Base-by-base conservation (phyloP, 2,113 vertebrate species). In the Hydrochoerus hydrochaeris region DNA sequence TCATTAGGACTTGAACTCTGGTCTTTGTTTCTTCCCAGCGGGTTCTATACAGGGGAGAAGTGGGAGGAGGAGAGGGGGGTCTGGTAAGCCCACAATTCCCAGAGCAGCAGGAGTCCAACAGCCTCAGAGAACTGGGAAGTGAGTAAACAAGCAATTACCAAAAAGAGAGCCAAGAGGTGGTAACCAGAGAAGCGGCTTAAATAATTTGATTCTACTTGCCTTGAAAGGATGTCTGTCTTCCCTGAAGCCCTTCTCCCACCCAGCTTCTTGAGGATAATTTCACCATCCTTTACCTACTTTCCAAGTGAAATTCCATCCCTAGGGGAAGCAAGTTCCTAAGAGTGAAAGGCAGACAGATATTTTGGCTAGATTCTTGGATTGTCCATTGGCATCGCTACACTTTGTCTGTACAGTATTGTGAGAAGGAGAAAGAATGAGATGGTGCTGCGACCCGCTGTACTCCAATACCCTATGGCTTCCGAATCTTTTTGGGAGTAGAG, bases 1-100 rank as follows among this genome's bases (percentile, higher is more conserved):
- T 98, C 96, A 97, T 97, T 97, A 97, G 97, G 92, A 95, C 95
- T 96, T 98, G 97, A 98, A 97, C 97, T 96, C 92, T 97, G 93
- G 67, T 97, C 96, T 94, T 95, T 95, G 91, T 96, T 95, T 90
- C 78, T 92, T 96, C 97, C 95, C 93, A 93, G 95, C 1, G 60
- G 96, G 89, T 88, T 97, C 86, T 60, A 28, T 75, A 60, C 69
- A 87, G 93, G 57, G 90, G 32, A 96, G 85, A 60, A 88, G 93
- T 93, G 67, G 65, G 82, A 91, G 57, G 78, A 92, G 91, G 75
- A 90, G 92, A 67, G 32, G 35, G 44, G 89, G 71, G 65, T 71
- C 30, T 69, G 13, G 88, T 80, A 94, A 96, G 32, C 94, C 94
- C 85, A 71, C 87, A 82, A 63, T 32, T 87, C 90, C 73, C 95